Evolutionary conservation across 2,797 vertebrate species (phyloP), one percentile per base, ranked within the genome.

Genomic region (Sphaeramia orbicularis): DNA sequence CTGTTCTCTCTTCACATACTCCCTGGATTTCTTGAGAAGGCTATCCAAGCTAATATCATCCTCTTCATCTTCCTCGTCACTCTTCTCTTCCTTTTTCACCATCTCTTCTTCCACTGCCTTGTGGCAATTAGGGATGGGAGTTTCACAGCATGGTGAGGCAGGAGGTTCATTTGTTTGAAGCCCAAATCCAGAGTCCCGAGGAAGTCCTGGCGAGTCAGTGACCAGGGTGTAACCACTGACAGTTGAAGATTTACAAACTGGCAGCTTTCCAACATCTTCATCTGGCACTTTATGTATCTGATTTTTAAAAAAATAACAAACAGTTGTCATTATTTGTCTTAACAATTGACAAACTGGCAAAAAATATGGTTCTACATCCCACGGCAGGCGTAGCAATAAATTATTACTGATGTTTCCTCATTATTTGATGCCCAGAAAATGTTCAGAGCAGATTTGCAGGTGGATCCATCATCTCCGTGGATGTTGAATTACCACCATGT

Each of bases 21-120:
- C 96, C 63, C 93, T 95, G 1, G 96, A 96, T 82, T 93, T 96
- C 87, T 94, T 97, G 48, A 98, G 90, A 70, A 98, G 94, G 76
- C 95, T 97, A 87, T 98, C 95, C 65, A 98, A 92, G 71, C 95
- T 97, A 73, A 93, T 90, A 37, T 94, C 81, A 0, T 94, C 91
- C 43, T 95, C 93, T 11, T 93, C 78, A 4, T 76, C 76, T 1
- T 85, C 74, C 50, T 80, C 84, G 15, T 84, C 85, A 48, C 45
- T 92, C 87, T 66, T 83, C 18, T 80, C 83, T 19, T 69, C 61
- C 6, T n/a, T 50, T 35, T 74, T 76, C 10, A 62, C 30, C 18
- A 41, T 64, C 15, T 40, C 53, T 49, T 74, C 78, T 32, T 64
- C 60, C 35, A 43, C 83, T 56, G 41, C 48, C 10, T 59, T 66